Percentiles rank a stretch among this genome's conserved stretches.
phyloP scores from a whole-genome alignment of 2,888 invertebrate species.

The Athrips mouffetella region DNA sequence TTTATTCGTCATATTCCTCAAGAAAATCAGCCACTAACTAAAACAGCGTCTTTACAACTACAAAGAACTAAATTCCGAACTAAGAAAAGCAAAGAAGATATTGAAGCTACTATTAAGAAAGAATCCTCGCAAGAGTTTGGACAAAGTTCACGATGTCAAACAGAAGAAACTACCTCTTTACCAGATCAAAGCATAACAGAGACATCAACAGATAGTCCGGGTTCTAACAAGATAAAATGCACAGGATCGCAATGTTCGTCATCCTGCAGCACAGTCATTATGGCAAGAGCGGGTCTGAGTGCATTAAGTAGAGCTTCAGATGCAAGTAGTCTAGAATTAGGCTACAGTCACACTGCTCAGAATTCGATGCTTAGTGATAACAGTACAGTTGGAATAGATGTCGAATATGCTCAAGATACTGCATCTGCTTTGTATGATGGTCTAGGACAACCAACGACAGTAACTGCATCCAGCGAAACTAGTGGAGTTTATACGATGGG shows the following conservation, averaged over 20 bases:
- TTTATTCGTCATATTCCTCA: slow-evolving; percentile 53
- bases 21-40: slow-evolving; percentile 49
- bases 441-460: slow-evolving; percentile 74
- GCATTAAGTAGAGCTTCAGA: slow-evolving; percentile 83
- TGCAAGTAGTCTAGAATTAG: slow-evolving; percentile 88
- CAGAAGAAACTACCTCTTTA: slow-evolving; percentile 56
- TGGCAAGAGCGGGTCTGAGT: slow-evolving; percentile 74
- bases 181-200: slow-evolving; percentile 66
- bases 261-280: slow-evolving; percentile 92
- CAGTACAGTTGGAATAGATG: slow-evolving; percentile 81
- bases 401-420: slow-evolving; percentile 79
- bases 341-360: slow-evolving; percentile 92
- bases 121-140: slow-evolving; percentile 42
- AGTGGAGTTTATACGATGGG: slow-evolving; percentile 91
- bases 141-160: slow-evolving; percentile 41
- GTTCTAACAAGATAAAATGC: slow-evolving; percentile 79
- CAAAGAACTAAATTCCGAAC: slow-evolving; percentile 52
- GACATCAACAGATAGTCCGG: slow-evolving; percentile 76
- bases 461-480: slow-evolving; percentile 87
- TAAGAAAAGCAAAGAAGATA: slow-evolving; percentile 54
- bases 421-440: slow-evolving; percentile 79
- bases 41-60: slow-evolving; percentile 60
- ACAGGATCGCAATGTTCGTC: slow-evolving; percentile 91
- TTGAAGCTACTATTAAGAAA: slow-evolving; percentile 40
- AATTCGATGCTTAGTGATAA: slow-evolving; percentile 88